These are phyloP conservation scores for Lucifuga dentata DNA, from an alignment of 2,113 vertebrate genomes.

Conservation along the genomic window DNA sequence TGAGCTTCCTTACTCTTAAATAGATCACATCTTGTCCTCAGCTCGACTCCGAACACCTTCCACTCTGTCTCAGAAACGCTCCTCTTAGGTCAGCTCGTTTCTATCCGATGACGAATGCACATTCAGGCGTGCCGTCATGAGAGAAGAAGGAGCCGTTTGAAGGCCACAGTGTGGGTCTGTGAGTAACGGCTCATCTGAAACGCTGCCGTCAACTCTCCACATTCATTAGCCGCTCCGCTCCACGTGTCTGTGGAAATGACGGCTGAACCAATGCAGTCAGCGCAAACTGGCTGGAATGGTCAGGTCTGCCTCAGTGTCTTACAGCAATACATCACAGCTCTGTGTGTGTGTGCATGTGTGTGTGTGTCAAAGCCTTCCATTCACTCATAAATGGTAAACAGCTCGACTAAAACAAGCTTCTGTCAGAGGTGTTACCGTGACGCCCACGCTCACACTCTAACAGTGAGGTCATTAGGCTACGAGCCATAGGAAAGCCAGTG, in stretches of 20 bases:
- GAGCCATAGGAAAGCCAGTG: constrained; percentile 74
- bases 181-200: constrained; percentile 28
- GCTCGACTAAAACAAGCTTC: constrained; percentile 71
- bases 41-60: constrained; percentile 26
- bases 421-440: constrained; percentile 77
- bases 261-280: constrained; percentile 44
- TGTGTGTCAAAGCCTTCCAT: constrained; percentile 80
- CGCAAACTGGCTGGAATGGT: constrained; percentile 46
- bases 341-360: constrained; percentile 6
- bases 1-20: constrained; percentile 20
- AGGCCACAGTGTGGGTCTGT: constrained; percentile 14
- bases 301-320: constrained; percentile 54
- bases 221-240: constrained; percentile 44
- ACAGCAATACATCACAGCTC: constrained; percentile 64
- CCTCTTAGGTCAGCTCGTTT: constrained; percentile 16
- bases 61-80: constrained; percentile 1
- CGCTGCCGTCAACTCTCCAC: constrained; percentile 46
- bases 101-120: constrained; percentile 29
- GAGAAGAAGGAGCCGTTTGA: constrained; percentile 38
- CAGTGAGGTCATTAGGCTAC: constrained; percentile 78
- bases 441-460: constrained; percentile 71
- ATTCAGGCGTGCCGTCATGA: constrained; percentile 20
- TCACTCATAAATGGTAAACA: constrained; percentile 76
- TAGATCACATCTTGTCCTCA: constrained; percentile 36
- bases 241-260: constrained; percentile 53